These are phyloP conservation scores for Xanthia icteritia DNA, from an alignment of 2,888 invertebrate genomes.

Conservation along the genomic window DNA sequence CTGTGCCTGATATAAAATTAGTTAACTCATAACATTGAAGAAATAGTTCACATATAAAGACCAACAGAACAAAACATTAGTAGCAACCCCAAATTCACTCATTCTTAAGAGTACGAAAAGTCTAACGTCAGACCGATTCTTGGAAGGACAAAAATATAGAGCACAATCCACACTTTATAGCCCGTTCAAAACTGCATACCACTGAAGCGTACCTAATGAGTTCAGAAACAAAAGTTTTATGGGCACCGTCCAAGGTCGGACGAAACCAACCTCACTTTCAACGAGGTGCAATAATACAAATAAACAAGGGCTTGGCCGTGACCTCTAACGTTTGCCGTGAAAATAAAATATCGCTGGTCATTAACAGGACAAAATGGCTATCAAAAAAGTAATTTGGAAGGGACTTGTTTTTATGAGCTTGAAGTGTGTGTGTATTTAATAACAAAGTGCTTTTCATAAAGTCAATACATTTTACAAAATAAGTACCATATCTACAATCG, in stretches of 20 bases:
- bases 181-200: slow-evolving; percentile 14
- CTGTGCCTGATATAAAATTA: neutral
- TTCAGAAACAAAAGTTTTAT: slow-evolving; percentile 54
- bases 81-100: neutral
- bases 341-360: slow-evolving; percentile 48
- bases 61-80: neutral
- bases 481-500: neutral
- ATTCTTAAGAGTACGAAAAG: neutral
- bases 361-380: slow-evolving; percentile 38
- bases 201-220: slow-evolving; percentile 32
- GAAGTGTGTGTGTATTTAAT: neutral
- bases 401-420: slow-evolving; percentile 14
- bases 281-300: slow-evolving; percentile 50
- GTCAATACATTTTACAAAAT: neutral
- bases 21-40: neutral
- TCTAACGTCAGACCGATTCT: neutral
- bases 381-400: slow-evolving; percentile 14
- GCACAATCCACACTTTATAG: slow-evolving; percentile 5
- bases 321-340: slow-evolving; percentile 41
- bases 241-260: slow-evolving; percentile 40
- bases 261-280: slow-evolving; percentile 31
- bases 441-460: neutral
- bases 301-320: slow-evolving; percentile 44
- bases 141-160: slow-evolving; percentile 18
- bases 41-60: neutral